These are phyloP conservation scores for Puffinus mauretanicus DNA, from an alignment of 2,113 vertebrate genomes.

Conservation along the genomic window DNA sequence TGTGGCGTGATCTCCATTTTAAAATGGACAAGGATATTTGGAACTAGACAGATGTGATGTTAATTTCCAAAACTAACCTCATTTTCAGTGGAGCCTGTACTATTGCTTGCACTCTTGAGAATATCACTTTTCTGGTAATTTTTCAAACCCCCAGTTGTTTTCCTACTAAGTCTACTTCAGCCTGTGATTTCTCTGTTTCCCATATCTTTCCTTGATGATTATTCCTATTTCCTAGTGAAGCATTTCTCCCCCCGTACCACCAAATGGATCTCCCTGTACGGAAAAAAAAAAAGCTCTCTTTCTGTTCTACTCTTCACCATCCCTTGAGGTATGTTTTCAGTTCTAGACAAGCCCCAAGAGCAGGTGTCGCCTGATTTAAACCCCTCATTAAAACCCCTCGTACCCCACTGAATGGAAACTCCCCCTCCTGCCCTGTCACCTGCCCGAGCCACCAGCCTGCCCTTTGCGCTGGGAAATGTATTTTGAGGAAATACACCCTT, in stretches of 20 bases:
- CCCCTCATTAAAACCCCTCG: neutral
- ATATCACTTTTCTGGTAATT: conserved; percentile 49
- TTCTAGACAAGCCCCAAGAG: neutral
- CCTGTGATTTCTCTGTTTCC: neutral
- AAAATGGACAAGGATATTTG: conserved; percentile 38
- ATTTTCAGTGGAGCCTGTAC: conserved; percentile 14
- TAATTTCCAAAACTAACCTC: conserved; percentile 54
- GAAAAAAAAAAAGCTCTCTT: neutral
- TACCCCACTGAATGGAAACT: neutral
- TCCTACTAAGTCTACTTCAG: neutral
- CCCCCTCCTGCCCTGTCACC: neutral
- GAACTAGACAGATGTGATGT: conserved; percentile 44
- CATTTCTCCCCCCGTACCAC: neutral
- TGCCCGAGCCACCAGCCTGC: neutral
- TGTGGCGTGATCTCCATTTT: neutral
- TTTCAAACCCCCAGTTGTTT: conserved; percentile 27
- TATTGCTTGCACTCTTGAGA: conserved; percentile 31
- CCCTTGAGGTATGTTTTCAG: neutral
- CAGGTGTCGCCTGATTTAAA: neutral
- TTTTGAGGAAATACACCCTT: neutral
- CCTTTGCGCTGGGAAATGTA: neutral
- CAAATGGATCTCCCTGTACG: neutral
- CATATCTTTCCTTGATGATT: neutral
- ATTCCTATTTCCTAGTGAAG: neutral
- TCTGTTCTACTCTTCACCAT: neutral